Base-by-base conservation (phyloP, 1,140 invertebrate species). In the Papilio polyxenes region DNA sequence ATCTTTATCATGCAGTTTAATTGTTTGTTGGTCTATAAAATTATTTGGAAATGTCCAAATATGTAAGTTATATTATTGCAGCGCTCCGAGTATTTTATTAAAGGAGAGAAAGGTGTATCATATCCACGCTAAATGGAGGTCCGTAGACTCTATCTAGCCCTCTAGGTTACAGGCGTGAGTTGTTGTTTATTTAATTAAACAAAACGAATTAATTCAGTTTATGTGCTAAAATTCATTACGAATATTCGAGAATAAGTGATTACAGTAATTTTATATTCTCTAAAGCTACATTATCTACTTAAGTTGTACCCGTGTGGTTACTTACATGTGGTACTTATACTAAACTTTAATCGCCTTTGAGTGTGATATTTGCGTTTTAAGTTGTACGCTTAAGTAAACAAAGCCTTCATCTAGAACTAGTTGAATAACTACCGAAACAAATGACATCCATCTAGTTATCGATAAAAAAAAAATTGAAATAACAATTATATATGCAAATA, bases 271-370 rank as follows among this genome's bases (percentile, higher is more conserved):
- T 65, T 11, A 65, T 31, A 65, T 65, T 23, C 56, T 9, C 56
- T 20, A 59, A 59, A 4, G 23, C 62, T 65, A 65, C 10, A 65
- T 65, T 31, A 65, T n/a, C 10, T 31, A 23, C 9, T 23, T 65
- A 31, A 23, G 62, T 65, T 23, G 20, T 20, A 7, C 8, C 10
- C 62, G n/a, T 65, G 62, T 65, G 62, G 20, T 65, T 65, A 65
- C 62, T 65, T 65, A 44, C 40, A 44, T 44, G 40, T 44, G 40
- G 4, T 44, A 44, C 40, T 44, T 44, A 65, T 8, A 69, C 9
- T 65, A 65, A 65, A 65, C 59, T 65, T 65, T 69, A 69, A 37
- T 37, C 11, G 62, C 65, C 65, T 37, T 69, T 69, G 65, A 69
- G 13, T 31, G 11, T 69, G 59, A 31, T 31, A 37, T 31, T 15